A percentile compares a stretch with the other conserved stretches of the same genome.
phyloP scores from a whole-genome alignment of 53 echinoderm and acorn worm genomes.

The Hippasteria phrygiana region DNA sequence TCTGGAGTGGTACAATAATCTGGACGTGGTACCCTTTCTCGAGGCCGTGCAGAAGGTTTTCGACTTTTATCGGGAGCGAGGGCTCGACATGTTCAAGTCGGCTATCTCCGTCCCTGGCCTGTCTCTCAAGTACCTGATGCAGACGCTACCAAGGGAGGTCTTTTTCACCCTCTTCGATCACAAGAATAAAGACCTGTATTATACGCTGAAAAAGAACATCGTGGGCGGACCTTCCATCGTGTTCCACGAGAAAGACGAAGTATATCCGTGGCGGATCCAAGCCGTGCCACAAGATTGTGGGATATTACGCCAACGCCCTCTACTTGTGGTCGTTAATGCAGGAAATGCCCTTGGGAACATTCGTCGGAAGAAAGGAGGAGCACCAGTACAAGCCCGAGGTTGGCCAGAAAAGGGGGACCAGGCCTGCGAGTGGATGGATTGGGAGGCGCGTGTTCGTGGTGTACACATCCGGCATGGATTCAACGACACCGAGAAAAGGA shows the following conservation, averaged over 20 bases:
- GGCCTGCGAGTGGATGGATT: conserved; percentile 62
- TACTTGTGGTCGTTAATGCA: conserved; percentile 74
- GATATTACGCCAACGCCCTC: conserved; percentile 75
- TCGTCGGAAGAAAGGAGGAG: conserved; percentile 45
- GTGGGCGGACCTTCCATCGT: conserved; percentile 40
- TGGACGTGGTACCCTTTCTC: conserved; percentile 48
- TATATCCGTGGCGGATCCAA: conserved; percentile 53
- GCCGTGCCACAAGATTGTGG: conserved; percentile 66
- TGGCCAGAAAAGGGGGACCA: background rate
- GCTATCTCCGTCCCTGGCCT: conserved; percentile 52
- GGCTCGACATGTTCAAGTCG: conserved; percentile 59
- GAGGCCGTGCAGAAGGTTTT: conserved; percentile 41
- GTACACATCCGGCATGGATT: conserved; percentile 35
- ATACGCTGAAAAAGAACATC: conserved; percentile 42
- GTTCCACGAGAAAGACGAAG: conserved; percentile 52
- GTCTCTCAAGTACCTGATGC: conserved; percentile 44
- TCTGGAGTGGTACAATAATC: conserved; percentile 66
- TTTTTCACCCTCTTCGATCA: conserved; percentile 42
- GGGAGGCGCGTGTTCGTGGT: background rate
- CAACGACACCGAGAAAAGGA: no score
- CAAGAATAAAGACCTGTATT: conserved; percentile 50
- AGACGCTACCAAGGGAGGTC: conserved; percentile 1
- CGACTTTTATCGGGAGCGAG: conserved; percentile 7
- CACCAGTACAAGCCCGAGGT: conserved; percentile 28
- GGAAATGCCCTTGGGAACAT: conserved; percentile 69